phyloP scores from a whole-genome alignment of 2,113 vertebrate species.

The Bettongia penicillata region DNA sequence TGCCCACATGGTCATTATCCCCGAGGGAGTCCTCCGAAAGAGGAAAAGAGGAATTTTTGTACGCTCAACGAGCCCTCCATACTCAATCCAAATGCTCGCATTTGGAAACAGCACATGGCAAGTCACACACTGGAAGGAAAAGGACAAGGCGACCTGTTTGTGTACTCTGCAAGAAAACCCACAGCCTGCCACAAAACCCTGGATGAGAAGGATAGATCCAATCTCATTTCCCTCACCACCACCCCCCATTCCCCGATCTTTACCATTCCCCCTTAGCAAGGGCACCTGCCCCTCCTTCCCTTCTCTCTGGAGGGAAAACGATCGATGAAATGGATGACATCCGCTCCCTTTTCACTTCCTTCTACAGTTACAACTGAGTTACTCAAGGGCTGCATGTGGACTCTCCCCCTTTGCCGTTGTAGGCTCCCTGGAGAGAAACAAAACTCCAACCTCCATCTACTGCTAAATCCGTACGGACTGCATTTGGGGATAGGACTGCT shows the following conservation, averaged over 20 bases:
- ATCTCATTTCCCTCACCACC: not conserved
- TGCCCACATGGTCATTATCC: not conserved
- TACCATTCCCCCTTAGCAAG: not conserved
- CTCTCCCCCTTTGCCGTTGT: not conserved
- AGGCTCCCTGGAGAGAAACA: not conserved
- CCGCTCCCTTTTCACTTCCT: not conserved
- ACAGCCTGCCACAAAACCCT: not conserved
- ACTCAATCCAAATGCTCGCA: not conserved
- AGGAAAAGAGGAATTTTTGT: not conserved
- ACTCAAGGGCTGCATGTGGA: not conserved
- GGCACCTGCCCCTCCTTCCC: not conserved
- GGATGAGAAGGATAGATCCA: not conserved
- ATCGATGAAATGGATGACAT: not conserved
- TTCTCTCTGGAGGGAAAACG: not conserved
- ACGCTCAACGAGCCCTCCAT: not conserved
- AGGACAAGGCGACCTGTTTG: not conserved
- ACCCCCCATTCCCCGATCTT: not conserved
- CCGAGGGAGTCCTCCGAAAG: not conserved
- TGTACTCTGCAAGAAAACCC: not conserved
- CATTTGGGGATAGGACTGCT: not conserved
- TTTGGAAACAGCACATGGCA: not conserved
- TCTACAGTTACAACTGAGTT: constrained; percentile 3
- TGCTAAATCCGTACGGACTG: not conserved
- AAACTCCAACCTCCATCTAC: not conserved
- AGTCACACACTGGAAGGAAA: not conserved